Evolutionary conservation across 2,797 vertebrate genomes (phyloP), one percentile per base, ranked within the genome.

Genomic region (Aselliscus stoliczkanus): DNA sequence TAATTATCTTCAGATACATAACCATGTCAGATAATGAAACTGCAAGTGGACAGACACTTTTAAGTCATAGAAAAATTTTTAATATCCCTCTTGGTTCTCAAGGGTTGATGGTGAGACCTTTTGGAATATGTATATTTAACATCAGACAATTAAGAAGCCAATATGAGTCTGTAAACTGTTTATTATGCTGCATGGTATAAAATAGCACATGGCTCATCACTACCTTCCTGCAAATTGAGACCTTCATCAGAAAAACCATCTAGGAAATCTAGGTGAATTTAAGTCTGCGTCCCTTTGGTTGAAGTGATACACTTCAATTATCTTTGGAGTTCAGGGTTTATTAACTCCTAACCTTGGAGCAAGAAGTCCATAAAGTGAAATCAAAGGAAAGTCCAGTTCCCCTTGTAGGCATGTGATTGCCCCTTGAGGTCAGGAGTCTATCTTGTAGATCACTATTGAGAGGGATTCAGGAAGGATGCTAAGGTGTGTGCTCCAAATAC

Each of bases 391-490:
- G 0, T 20, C 11, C 17, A n/a, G n/a, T 4, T 27, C 1, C 6
- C 20, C 37, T 42, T 62, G 39, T 14, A 44, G 27, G 7, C 1
- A 5, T 13, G 4, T 3, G 5, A 7, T 5, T 6, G 0, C 31
- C 64, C 18, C 7, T 7, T 27, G 9, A 14, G 58, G 29, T 29
- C 27, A 60, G 27, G 58, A 27, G 58, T 29, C 10, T 12, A 29
- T 21, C 3, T 23, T 4, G 25, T 5, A 7, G 5, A 70, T 12
- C 2, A 4, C 3, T 31, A 1, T 27, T 23, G 6, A 37, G 85
- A 73, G 54, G 37, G 34, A n/a, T 4, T 56, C 2, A 29, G 37
- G 27, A 79, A 54, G 9, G 18, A 37, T 4, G 47, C 44, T 7
- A 31, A 88, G 34, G 21, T 56, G 81, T 11, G 5, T 70, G 47